Percentiles rank a stretch among this genome's conserved stretches.
These are phyloP conservation scores for Syritta pipiens DNA, from an alignment of 2,888 invertebrate species.

Conservation along the genomic window DNA sequence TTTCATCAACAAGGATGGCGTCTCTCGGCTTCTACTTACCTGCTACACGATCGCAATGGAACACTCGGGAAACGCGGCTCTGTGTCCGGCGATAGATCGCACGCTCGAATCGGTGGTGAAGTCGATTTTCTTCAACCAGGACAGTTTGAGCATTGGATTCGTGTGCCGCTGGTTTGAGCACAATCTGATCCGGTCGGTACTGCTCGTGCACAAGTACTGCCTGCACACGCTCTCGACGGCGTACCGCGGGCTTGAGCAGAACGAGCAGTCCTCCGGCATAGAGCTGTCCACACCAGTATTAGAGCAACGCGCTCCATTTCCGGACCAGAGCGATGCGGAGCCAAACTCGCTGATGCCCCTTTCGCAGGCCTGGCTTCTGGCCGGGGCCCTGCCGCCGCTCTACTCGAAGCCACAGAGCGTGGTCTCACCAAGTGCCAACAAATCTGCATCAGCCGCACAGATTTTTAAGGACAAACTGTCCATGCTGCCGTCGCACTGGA, in stretches of 20 bases:
- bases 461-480: conserved; percentile 84
- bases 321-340: conserved; percentile 73
- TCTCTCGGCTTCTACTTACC: conserved; percentile 84
- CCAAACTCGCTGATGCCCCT: conserved; percentile 81
- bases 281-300: conserved; percentile 89
- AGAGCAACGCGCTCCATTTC: conserved; percentile 81
- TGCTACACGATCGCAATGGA: conserved; percentile 91
- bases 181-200: conserved; percentile 87
- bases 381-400: conserved; percentile 83
- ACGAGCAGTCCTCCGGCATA: conserved; percentile 80
- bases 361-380: conserved; percentile 86
- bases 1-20: conserved; percentile 83
- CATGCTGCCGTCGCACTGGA: conserved; percentile 90
- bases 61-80: conserved; percentile 84
- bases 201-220: conserved; percentile 86
- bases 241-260: conserved; percentile 81
- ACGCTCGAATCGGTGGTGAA: conserved; percentile 87
- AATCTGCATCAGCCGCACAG: conserved; percentile 77
- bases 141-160: conserved; percentile 86
- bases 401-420: conserved; percentile 80
- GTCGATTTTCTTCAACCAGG: conserved; percentile 90
- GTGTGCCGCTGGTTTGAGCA: conserved; percentile 90
- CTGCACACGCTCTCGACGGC: conserved; percentile 80
- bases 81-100: conserved; percentile 84
- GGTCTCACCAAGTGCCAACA: conserved; percentile 70